These are phyloP conservation scores for Orientallactaga sibirica DNA, from an alignment of 2,797 vertebrate genomes.

Conservation along the genomic window DNA sequence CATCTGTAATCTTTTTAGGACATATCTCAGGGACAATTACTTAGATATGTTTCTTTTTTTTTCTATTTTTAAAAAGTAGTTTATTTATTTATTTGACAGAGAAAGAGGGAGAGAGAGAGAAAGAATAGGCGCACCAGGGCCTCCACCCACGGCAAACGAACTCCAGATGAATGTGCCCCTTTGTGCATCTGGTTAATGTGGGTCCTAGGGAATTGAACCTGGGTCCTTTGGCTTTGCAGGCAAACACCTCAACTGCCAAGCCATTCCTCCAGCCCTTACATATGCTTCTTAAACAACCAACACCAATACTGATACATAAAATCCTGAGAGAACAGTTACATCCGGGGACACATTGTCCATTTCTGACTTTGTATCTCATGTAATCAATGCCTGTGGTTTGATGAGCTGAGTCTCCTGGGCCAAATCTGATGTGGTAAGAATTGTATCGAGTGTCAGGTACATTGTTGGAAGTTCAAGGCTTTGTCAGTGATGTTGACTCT, in stretches of 20 bases:
- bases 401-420: background rate
- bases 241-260: no score
- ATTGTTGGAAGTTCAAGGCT: conserved; percentile 35
- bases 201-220: no score
- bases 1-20: conserved; percentile 16
- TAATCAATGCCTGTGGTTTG: conserved; percentile 38
- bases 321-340: background rate
- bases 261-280: background rate
- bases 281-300: conserved; percentile 48
- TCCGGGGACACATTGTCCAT: background rate
- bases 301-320: conserved; percentile 8
- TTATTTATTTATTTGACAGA: no score
- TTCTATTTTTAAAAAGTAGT: no score
- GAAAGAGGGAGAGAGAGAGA: no score
- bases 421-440: background rate
- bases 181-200: no score
- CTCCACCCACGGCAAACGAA: no score
- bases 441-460: background rate
- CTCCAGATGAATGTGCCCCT: no score
- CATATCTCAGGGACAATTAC: background rate
- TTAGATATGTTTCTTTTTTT: background rate
- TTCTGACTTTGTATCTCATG: conserved; percentile 14
- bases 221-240: no score
- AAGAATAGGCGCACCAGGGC: no score
- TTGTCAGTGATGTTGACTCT: conserved; percentile 54